A percentile compares a stretch with the other conserved stretches of the same genome.
Conservation (phyloP, 2,797 vertebrate species). For the Enteromius argenteus region DNA sequence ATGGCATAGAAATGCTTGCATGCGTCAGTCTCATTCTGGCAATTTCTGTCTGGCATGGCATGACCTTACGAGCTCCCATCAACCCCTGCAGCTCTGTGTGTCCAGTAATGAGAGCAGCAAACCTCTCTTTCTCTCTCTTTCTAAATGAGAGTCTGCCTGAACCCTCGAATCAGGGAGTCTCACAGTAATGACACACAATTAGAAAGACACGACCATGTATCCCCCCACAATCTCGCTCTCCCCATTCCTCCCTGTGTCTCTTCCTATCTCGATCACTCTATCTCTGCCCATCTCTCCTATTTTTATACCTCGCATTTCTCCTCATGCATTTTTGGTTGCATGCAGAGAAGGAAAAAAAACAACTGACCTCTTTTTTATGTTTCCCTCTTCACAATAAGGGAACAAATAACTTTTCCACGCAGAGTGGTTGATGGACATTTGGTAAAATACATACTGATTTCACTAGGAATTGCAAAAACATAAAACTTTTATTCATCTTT, state of each 20-base stretch:
- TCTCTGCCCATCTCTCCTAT: not conserved
- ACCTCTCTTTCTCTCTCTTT: conserved; percentile 26
- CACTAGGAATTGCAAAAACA: not conserved
- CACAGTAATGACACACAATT: conserved; percentile 37
- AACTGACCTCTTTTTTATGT: conserved; percentile 9
- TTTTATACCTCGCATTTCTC: conserved; percentile 14
- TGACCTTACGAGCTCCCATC: conserved; percentile 49
- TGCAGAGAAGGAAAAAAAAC: not conserved
- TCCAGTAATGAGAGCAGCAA: conserved; percentile 51
- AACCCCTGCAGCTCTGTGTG: conserved; percentile 46
- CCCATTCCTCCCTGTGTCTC: not conserved
- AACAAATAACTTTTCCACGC: not conserved
- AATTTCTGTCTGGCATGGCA: conserved; percentile 42
- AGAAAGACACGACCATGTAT: conserved; percentile 31
- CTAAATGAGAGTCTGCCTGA: conserved; percentile 48
- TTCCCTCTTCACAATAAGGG: not conserved
- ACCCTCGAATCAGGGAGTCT: conserved; percentile 38
- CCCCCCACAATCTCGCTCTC: conserved; percentile 8
- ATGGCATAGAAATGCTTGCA: conserved; percentile 33
- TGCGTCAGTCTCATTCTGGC: conserved; percentile 48
- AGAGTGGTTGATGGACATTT: not conserved
- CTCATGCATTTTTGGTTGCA: conserved; percentile 19
- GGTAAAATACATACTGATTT: not conserved
- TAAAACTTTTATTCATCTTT: not conserved
- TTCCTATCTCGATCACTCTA: conserved; percentile 8